Evolutionary conservation across 1,140 invertebrate genomes (phyloP).

Genomic region (Dryas iulia): DNA sequence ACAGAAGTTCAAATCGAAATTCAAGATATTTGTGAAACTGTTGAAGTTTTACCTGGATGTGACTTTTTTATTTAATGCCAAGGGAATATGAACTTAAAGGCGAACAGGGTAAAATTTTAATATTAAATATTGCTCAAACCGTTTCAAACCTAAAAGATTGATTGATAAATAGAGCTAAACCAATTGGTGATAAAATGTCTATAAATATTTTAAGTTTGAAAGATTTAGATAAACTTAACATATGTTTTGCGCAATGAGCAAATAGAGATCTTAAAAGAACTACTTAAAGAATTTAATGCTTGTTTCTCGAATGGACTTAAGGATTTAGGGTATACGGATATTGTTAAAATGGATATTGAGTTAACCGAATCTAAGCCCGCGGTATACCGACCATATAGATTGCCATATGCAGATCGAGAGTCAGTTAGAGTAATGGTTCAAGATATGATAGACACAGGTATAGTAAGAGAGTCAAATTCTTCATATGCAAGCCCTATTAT

Average conservation of each 20-base stretch:
- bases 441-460: slow-evolving; percentile 16
- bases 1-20: not conserved
- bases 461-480: slow-evolving; percentile 20
- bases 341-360: slow-evolving; percentile 10
- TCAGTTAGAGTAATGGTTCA: slow-evolving; percentile 12
- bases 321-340: slow-evolving; percentile 9
- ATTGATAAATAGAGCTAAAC: too few species aligned
- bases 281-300: slow-evolving; percentile 9
- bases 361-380: slow-evolving; percentile 12
- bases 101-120: too few species aligned
- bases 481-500: slow-evolving; percentile 24
- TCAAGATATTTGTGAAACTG: slow-evolving; percentile 4
- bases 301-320: slow-evolving; percentile 16
- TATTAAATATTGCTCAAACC: too few species aligned
- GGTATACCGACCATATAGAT: slow-evolving; percentile 14
- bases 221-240: too few species aligned
- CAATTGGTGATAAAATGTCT: too few species aligned
- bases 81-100: not conserved
- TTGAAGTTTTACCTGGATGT: slow-evolving; percentile 1
- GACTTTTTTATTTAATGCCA: too few species aligned
- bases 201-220: too few species aligned
- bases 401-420: slow-evolving; percentile 7
- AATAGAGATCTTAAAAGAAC: not conserved
- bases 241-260: too few species aligned
- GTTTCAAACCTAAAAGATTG: too few species aligned